Evolutionary conservation across 2,113 vertebrate genomes (phyloP).

Genomic region (Hippoglossus stenolepis): DNA sequence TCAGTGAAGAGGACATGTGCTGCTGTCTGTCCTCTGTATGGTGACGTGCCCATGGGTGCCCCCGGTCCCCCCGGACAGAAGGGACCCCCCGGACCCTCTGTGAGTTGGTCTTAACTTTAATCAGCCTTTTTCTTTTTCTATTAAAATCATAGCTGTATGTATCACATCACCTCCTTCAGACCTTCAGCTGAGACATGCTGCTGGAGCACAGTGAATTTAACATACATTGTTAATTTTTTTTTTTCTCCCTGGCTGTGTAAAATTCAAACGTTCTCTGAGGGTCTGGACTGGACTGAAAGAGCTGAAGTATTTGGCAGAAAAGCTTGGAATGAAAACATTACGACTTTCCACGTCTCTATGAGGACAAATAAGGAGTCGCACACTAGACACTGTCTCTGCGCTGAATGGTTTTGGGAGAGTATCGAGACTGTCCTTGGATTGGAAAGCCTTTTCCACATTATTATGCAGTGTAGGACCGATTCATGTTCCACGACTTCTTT

Average conservation of each 20-base stretch:
- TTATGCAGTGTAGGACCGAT: conserved; percentile 57
- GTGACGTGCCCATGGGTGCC: conserved; percentile 79
- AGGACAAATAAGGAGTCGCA: conserved; percentile 81
- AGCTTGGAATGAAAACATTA: conserved; percentile 80
- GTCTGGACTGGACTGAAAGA: conserved; percentile 44
- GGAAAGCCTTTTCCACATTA: conserved; percentile 79
- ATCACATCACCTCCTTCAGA: conserved; percentile 32
- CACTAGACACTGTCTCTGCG: conserved; percentile 75
- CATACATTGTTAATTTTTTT: conserved; percentile 62
- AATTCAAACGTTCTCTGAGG: conserved; percentile 68
- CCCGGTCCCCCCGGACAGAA: conserved; percentile 75
- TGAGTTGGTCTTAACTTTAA: conserved; percentile 62
- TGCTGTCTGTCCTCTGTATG: conserved; percentile 82
- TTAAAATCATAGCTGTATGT: conserved; percentile 26
- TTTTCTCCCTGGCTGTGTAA: conserved; percentile 56
- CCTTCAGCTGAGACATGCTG: conserved; percentile 31
- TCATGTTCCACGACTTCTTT: conserved; percentile 65
- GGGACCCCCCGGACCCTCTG: conserved; percentile 76
- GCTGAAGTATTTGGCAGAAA: conserved; percentile 77
- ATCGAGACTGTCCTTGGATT: conserved; percentile 60
- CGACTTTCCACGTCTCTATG: conserved; percentile 81
- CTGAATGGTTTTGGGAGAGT: conserved; percentile 75
- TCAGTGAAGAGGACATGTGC: conserved; percentile 81
- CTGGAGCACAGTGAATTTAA: conserved; percentile 14
- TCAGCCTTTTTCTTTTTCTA: not conserved